Base-by-base conservation (phyloP, 1,140 invertebrate species). In the Brachionus asplanchnoidis region DNA sequence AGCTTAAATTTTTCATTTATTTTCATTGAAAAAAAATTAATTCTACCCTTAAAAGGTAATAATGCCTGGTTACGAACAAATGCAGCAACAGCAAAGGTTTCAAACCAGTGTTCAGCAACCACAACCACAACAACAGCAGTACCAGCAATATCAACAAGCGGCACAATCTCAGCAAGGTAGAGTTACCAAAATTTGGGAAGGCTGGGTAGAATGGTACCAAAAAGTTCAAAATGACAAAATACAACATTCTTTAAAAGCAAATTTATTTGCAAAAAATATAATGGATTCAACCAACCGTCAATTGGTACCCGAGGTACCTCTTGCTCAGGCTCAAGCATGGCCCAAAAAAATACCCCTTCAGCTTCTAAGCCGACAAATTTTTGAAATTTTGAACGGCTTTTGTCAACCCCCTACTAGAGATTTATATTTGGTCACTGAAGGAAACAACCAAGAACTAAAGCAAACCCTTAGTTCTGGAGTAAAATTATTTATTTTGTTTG, bases 71-170 rank as follows among this genome's bases (percentile, higher is more conserved):
- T 60, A 53, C 53, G 77, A 60, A 17, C 77, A 80, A 65, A 80
- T 80, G 77, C 77, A 80, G 7, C 56, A 80, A 36, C 23, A 28
- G 8, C 68, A 26, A 65, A 42, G 79, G 12, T 82, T 82, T 82
- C 79, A 23, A 65, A 26, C 53, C 1, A 26, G 1, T 28, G 40
- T 23, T 44, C 79, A 82, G 65, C 73, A 44, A 26, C 50, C 7
- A 28, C 53, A 82, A 32, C 20, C 4, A 14, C 46, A 60, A 26
- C 42, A 79, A 5, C 50, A 82, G 14, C 79, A 82, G 32, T 17
- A n/a, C 20, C 50, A 60, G 11, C 50, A 60, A 26, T 56, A 82
- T 23, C 50, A 12, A 36, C 77, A 53, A 36, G n/a, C 42, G 14
- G 12, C 42, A 2, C 44, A 20, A 53, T 1, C 46, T n/a, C 17